These are phyloP conservation scores for Gallinago stenura DNA, from an alignment of 2,797 vertebrate genomes.

Conservation along the genomic window DNA sequence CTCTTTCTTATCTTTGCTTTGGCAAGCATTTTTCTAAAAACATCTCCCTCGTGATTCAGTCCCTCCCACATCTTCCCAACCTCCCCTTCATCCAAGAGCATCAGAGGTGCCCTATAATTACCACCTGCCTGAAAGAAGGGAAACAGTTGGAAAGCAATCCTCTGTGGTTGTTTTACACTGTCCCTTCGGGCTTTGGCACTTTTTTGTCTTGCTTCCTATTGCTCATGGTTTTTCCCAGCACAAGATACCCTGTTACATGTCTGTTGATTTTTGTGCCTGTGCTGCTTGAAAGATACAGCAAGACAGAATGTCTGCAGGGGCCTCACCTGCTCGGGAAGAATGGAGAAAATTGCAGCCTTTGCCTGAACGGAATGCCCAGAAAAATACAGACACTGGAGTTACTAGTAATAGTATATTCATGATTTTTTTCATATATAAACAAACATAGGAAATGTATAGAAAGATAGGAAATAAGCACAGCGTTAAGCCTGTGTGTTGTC, in stretches of 20 bases:
- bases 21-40: slow-evolving; percentile 15
- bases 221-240: background rate
- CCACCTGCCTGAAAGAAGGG: background rate
- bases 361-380: background rate
- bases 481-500: background rate
- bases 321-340: background rate
- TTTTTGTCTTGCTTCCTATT: background rate
- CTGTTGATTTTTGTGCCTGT: background rate
- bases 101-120: slow-evolving; percentile 34
- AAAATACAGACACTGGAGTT: background rate
- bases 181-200: background rate
- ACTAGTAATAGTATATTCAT: background rate
- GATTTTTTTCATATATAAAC: background rate
- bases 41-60: background rate
- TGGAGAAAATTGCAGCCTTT: background rate
- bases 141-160: slow-evolving; percentile 39
- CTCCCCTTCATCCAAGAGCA: background rate
- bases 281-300: background rate
- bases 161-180: background rate
- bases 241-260: background rate
- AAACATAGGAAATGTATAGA: background rate
- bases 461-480: background rate
- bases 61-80: slow-evolving; percentile 23
- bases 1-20: slow-evolving; percentile 12
- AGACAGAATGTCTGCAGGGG: background rate